A percentile compares a stretch with the other conserved stretches of the same genome.
phyloP scores from a whole-genome alignment of 2,797 vertebrate species.

The Bufotes viridis region DNA sequence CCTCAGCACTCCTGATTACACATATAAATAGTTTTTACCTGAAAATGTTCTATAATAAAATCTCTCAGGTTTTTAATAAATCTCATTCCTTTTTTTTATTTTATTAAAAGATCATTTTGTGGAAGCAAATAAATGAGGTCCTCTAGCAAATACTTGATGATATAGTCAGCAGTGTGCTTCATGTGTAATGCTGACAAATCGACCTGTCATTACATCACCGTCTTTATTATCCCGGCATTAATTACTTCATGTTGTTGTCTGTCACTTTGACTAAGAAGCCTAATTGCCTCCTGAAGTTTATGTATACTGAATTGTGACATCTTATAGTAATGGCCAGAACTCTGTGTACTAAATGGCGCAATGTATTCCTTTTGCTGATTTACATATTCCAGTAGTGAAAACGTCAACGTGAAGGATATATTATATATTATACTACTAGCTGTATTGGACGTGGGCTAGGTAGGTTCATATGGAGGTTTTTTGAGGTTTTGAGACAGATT shows the following conservation, averaged over 20 bases:
- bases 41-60: not conserved
- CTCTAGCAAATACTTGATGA: not conserved
- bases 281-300: conserved; percentile 38
- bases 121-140: not conserved
- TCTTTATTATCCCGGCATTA: conserved; percentile 48
- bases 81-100: not conserved
- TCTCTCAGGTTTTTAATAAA: not conserved
- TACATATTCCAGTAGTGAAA: not conserved
- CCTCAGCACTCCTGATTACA: too few relatives aligned
- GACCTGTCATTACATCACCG: conserved; percentile 38
- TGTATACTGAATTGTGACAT: conserved; percentile 14
- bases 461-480: too few relatives aligned
- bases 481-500: too few relatives aligned
- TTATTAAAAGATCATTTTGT: not conserved
- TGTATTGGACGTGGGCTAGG: too few relatives aligned
- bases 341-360: not conserved
- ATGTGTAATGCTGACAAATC: conserved; percentile 53
- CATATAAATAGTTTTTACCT: too few relatives aligned
- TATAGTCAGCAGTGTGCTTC: conserved; percentile 2
- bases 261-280: conserved; percentile 49
- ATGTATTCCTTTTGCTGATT: not conserved
- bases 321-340: not conserved
- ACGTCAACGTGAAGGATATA: too few relatives aligned
- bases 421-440: too few relatives aligned
- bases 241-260: conserved; percentile 47